Conservation (phyloP, 2,113 vertebrate species). For the Geothlypis trichas region DNA sequence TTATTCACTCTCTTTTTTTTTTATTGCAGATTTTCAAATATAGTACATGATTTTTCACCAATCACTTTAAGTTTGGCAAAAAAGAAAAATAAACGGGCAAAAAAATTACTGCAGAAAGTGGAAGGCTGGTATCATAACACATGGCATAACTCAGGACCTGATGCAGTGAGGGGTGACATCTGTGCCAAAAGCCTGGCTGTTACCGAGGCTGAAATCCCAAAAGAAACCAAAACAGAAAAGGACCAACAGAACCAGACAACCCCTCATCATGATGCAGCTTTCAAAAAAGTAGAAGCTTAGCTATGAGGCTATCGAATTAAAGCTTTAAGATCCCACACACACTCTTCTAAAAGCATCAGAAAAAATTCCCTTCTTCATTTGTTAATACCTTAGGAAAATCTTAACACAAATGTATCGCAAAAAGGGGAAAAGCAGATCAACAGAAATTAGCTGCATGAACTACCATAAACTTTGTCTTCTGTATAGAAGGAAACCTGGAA, state of each 20-base stretch:
- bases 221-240: neutral
- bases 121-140: neutral
- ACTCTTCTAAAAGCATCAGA: neutral
- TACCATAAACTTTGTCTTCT: neutral
- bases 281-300: neutral
- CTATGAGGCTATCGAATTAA: neutral
- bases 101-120: neutral
- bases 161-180: neutral
- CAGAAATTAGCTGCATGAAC: neutral
- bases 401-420: neutral
- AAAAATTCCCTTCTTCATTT: neutral
- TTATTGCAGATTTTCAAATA: neutral
- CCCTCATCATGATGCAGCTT: neutral
- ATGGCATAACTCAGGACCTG: neutral
- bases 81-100: neutral
- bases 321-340: neutral
- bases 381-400: neutral
- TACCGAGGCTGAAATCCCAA: neutral
- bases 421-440: neutral
- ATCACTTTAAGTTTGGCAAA: neutral
- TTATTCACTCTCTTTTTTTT: neutral
- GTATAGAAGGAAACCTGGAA: neutral
- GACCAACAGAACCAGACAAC: neutral
- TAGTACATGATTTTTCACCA: neutral
- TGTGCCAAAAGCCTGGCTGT: neutral